Evolutionary conservation across 2,797 vertebrate genomes (phyloP).

Genomic region (Caiman crocodilus): DNA sequence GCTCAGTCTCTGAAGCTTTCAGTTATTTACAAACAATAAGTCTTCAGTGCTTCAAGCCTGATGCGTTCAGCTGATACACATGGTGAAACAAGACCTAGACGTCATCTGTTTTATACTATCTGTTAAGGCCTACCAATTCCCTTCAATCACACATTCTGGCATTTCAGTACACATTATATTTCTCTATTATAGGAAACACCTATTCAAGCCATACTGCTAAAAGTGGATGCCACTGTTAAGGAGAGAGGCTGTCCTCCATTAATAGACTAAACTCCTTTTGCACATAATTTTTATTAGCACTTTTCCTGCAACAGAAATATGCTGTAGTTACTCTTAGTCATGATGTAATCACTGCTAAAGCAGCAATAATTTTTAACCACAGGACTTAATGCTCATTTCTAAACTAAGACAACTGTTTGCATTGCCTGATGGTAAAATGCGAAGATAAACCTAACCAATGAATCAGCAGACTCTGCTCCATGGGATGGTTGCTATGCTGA

Average conservation of each 20-base stretch:
- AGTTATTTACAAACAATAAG: background rate
- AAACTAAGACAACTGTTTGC: background rate
- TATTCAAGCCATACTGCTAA: background rate
- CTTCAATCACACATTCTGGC: background rate
- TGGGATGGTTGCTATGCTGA: background rate
- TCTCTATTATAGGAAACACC: background rate
- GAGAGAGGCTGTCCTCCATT: background rate
- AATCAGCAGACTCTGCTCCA: background rate
- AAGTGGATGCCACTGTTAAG: background rate
- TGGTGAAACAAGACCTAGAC: background rate
- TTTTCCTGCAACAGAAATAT: background rate
- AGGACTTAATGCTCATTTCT: background rate
- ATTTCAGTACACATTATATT: background rate
- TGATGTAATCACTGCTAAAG: background rate
- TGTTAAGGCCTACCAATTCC: background rate
- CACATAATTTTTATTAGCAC: background rate
- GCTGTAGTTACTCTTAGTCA: background rate
- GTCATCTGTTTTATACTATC: background rate
- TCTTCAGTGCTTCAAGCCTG: background rate
- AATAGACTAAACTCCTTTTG: conserved; percentile 9
- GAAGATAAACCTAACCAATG: background rate
- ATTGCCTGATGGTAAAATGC: background rate
- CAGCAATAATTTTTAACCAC: background rate
- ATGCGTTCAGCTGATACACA: background rate
- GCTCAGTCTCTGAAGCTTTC: background rate